These are phyloP conservation scores for Marmota flaviventris DNA, from an alignment of 2,113 vertebrate species.

Conservation along the genomic window DNA sequence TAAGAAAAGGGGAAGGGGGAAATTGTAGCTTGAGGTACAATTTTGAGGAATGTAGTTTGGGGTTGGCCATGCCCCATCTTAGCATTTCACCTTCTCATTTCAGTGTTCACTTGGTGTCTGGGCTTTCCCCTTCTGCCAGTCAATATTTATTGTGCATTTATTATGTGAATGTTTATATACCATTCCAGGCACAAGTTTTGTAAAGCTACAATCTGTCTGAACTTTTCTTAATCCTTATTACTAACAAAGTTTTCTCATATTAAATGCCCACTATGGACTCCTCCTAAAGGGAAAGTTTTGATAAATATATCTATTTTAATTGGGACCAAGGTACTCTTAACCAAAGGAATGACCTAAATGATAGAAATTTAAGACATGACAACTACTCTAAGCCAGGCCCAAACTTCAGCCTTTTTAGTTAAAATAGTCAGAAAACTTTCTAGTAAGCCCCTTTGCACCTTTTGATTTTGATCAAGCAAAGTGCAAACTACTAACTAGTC, in stretches of 20 bases:
- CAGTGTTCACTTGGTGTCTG: background rate
- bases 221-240: background rate
- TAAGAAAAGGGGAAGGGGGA: background rate
- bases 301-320: background rate
- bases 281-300: background rate
- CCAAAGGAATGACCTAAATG: background rate
- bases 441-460: background rate
- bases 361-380: background rate
- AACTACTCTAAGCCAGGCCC: background rate
- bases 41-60: background rate
- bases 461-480: conserved; percentile 26
- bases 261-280: background rate
- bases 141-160: background rate
- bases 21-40: background rate
- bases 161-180: background rate
- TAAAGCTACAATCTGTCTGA: background rate
- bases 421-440: conserved; percentile 1
- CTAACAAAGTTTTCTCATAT: background rate
- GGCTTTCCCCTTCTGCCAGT: background rate
- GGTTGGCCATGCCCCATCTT: no score
- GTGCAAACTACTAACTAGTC: background rate
- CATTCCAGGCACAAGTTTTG: background rate
- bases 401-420: background rate
- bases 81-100: background rate
- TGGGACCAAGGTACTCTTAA: background rate